A percentile compares a stretch with the other conserved stretches of the same genome.
These are phyloP conservation scores for Polyergus mexicanus DNA, from an alignment of 1,140 invertebrate species.

Conservation along the genomic window DNA sequence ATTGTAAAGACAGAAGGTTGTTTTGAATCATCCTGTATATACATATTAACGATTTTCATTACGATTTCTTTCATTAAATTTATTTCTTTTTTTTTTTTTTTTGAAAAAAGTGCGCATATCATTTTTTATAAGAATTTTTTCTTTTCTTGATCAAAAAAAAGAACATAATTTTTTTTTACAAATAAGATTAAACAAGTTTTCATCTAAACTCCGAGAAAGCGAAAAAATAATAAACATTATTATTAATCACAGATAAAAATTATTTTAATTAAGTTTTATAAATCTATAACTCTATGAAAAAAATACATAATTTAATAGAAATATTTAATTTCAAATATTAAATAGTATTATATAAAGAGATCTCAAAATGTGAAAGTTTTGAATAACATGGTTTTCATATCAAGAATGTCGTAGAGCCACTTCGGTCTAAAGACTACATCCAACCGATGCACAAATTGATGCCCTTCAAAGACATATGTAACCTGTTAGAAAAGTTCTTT, in stretches of 20 bases:
- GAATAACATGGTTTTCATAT: slow-evolving; percentile 75
- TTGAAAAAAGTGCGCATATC: background rate
- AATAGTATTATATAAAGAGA: background rate
- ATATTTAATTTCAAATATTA: background rate
- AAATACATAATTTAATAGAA: background rate
- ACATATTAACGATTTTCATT: background rate
- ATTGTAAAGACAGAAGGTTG: too few species aligned
- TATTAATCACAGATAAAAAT: slow-evolving; percentile 7
- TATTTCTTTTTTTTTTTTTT: background rate
- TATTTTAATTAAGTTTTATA: background rate
- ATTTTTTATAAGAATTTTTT: background rate
- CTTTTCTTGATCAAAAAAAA: background rate
- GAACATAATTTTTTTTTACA: background rate
- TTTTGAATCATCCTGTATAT: background rate
- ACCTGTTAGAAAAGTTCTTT: slow-evolving; percentile 62
- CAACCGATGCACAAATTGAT: slow-evolving; percentile 69
- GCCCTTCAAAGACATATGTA: slow-evolving; percentile 75
- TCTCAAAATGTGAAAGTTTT: slow-evolving; percentile 67
- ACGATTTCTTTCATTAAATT: background rate
- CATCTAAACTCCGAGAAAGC: too few species aligned
- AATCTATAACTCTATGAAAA: background rate
- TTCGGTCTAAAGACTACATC: slow-evolving; percentile 72
- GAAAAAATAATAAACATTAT: background rate
- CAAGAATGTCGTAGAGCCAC: slow-evolving; percentile 76
- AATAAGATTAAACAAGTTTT: too few species aligned